Evolutionary conservation across 2,888 invertebrate species (phyloP).

Genomic region (Hirtodrosophila cameraria): DNA sequence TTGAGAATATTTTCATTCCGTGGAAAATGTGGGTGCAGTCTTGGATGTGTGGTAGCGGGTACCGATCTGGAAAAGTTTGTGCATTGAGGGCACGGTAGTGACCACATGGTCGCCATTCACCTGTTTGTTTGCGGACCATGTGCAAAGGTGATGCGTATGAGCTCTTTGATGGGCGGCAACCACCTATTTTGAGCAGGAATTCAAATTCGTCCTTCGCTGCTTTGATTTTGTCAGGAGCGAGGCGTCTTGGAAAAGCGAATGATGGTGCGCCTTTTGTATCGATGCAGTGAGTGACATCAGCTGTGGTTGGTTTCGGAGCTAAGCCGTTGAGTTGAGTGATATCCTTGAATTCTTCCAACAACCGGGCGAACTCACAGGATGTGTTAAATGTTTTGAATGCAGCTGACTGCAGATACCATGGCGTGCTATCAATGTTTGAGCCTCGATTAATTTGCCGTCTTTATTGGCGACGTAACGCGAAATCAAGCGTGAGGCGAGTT

Average conservation of each 20-base stretch:
- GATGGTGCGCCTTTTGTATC: slow-evolving; percentile 1
- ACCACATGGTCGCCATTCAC: too few species aligned
- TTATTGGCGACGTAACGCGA: neutral
- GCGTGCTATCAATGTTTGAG: neutral
- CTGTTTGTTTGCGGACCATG: too few species aligned
- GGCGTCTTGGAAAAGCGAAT: neutral
- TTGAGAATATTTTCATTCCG: too few species aligned
- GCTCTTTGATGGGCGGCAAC: neutral
- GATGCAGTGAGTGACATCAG: slow-evolving; percentile 2
- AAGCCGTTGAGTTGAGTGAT: neutral
- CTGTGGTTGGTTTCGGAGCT: neutral
- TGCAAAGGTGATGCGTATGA: too few species aligned
- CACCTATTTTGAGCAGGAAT: neutral
- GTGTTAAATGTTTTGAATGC: neutral
- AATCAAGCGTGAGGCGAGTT: slow-evolving; percentile 1
- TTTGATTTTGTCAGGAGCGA: neutral
- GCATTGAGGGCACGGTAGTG: too few species aligned
- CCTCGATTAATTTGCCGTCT: neutral
- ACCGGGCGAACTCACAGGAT: neutral
- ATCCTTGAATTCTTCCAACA: neutral
- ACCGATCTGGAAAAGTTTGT: too few species aligned
- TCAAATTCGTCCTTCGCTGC: neutral
- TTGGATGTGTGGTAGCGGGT: too few species aligned
- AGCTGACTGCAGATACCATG: neutral
- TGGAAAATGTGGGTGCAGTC: too few species aligned